These are phyloP conservation scores for Noctua janthe DNA, from an alignment of 2,888 invertebrate species.

Conservation along the genomic window DNA sequence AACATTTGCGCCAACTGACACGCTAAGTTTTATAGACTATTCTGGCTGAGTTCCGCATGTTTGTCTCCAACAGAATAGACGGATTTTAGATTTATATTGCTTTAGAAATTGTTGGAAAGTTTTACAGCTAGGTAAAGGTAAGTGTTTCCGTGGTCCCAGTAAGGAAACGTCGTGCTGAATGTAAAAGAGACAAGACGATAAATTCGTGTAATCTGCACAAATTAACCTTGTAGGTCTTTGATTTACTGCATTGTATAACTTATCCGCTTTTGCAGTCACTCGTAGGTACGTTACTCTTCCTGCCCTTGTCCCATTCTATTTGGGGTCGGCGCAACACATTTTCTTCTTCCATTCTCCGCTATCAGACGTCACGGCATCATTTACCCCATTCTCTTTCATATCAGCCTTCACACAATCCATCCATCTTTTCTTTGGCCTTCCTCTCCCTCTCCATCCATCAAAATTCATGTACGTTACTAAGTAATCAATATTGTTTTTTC, in stretches of 20 bases:
- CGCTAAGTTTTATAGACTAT: conserved; percentile 49
- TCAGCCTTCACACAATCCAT: no score
- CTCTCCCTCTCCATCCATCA: no score
- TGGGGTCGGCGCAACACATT: no score
- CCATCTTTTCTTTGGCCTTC: no score
- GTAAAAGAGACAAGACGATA: neutral
- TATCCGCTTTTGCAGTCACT: neutral
- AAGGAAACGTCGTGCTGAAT: neutral
- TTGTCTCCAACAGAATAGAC: conserved; percentile 24
- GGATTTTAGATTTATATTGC: conserved; percentile 41
- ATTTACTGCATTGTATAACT: neutral
- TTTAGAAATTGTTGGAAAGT: conserved; percentile 41
- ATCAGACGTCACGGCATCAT: no score
- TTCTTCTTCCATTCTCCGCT: no score
- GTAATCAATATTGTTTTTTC: conserved; percentile 11
- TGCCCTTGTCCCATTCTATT: no score
- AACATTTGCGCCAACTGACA: conserved; percentile 53
- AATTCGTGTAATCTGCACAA: neutral
- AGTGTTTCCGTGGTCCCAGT: neutral
- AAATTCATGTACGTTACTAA: neutral
- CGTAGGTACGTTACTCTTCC: neutral
- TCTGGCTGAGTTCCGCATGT: conserved; percentile 26
- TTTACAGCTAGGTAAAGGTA: neutral
- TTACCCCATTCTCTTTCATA: no score
- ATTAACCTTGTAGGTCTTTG: neutral